phyloP scores from a whole-genome alignment of 2,797 vertebrate genomes.

The Denticeps clupeoides region DNA sequence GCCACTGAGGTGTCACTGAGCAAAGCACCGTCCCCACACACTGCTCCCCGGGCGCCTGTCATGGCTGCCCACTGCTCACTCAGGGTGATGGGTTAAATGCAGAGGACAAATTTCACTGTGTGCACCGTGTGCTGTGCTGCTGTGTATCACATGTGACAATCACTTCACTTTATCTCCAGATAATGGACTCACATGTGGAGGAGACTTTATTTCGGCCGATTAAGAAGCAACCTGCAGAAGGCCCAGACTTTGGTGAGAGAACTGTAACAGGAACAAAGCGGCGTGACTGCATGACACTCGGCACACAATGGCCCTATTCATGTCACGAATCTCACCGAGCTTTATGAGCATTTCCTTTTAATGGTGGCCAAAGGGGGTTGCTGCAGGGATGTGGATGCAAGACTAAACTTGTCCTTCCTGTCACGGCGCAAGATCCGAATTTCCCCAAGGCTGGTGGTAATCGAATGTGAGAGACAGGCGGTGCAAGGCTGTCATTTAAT shows the following conservation, averaged over 20 bases:
- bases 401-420: slow-evolving; percentile 48
- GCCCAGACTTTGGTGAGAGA: slow-evolving; percentile 30
- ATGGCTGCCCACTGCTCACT: no score
- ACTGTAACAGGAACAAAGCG: background rate
- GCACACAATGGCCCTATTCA: slow-evolving; percentile 49
- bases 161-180: no score
- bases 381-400: slow-evolving; percentile 30
- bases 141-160: no score
- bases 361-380: slow-evolving; percentile 32
- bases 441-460: slow-evolving; percentile 25
- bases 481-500: background rate
- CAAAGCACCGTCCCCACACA: no score
- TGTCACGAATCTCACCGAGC: slow-evolving; percentile 35
- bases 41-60: no score
- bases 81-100: no score
- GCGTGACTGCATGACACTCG: slow-evolving; percentile 33
- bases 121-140: no score
- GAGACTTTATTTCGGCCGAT: no score
- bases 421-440: slow-evolving; percentile 39
- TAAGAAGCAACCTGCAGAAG: no score
- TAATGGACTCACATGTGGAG: no score
- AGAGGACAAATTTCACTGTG: no score
- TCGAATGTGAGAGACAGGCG: slow-evolving; percentile 10
- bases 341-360: slow-evolving; percentile 23
- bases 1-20: no score